A percentile compares a stretch with the other conserved stretches of the same genome.
These are phyloP conservation scores for Apis cerana DNA, from an alignment of 1,140 invertebrate species.

Conservation along the genomic window DNA sequence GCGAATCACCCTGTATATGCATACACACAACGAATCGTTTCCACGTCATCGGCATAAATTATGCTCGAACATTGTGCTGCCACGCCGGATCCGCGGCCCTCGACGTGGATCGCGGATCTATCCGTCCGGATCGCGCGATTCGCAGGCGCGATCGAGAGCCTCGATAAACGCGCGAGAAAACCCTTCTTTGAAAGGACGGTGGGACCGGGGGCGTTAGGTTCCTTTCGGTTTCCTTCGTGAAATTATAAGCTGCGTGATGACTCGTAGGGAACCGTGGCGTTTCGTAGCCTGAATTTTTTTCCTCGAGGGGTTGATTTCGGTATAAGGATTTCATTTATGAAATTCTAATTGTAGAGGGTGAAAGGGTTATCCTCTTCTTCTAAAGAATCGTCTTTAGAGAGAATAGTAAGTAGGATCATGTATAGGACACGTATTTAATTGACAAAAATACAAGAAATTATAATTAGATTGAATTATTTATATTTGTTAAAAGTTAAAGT, in stretches of 20 bases:
- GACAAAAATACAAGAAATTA: no score
- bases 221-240: background rate
- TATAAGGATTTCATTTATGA: no score
- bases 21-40: slow-evolving; percentile 45
- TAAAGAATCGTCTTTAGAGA: no score
- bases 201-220: background rate
- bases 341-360: no score
- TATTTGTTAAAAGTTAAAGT: no score
- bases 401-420: no score
- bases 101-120: slow-evolving; percentile 32
- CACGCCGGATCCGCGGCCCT: slow-evolving; percentile 38
- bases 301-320: no score
- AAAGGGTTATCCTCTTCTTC: no score
- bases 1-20: no score
- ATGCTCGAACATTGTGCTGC: slow-evolving; percentile 68
- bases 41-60: slow-evolving; percentile 73
- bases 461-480: no score
- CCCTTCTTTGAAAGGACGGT: background rate
- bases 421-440: no score
- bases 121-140: slow-evolving; percentile 39
- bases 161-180: slow-evolving; percentile 38
- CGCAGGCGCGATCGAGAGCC: slow-evolving; percentile 51
- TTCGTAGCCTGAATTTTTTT: no score
- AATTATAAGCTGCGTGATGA: background rate
- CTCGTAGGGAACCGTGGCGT: background rate